Percentiles rank a stretch among this genome's conserved stretches.
These are phyloP conservation scores for Rallus limicola DNA, from an alignment of 2,113 vertebrate genomes.

Conservation along the genomic window DNA sequence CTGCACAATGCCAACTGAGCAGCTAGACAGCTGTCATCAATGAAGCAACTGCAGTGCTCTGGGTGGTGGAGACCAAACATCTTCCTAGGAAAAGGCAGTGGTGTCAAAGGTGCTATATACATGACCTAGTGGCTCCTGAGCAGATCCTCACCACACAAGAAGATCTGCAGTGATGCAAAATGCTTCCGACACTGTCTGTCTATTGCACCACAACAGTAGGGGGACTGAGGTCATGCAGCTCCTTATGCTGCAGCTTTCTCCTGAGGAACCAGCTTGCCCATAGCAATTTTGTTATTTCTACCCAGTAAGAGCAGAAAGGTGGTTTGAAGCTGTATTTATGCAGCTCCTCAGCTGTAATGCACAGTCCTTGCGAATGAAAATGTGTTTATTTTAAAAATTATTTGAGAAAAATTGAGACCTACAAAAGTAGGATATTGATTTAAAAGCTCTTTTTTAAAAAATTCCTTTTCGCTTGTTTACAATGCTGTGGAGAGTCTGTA, in stretches of 20 bases:
- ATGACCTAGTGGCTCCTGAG: background rate
- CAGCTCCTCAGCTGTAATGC: background rate
- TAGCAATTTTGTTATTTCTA: background rate
- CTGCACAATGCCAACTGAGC: background rate
- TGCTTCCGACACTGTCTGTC: background rate
- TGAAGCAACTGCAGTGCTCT: background rate
- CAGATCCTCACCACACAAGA: background rate
- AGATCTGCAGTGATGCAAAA: background rate
- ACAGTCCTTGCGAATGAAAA: background rate
- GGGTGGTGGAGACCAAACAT: background rate
- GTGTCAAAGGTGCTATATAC: background rate
- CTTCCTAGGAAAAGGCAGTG: background rate
- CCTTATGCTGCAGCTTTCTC: background rate
- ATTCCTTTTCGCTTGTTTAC: slow-evolving; percentile 18
- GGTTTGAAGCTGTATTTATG: background rate
- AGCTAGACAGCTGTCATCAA: background rate
- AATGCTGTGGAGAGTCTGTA: background rate
- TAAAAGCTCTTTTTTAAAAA: background rate
- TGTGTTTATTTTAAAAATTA: background rate
- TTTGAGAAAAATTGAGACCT: background rate
- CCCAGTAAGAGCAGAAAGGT: background rate
- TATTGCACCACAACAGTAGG: background rate
- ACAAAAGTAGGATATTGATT: slow-evolving; percentile 13
- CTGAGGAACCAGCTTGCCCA: background rate
- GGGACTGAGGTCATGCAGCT: background rate